phyloP scores from a whole-genome alignment of 2,888 invertebrate genomes.

The Ormia ochracea region DNA sequence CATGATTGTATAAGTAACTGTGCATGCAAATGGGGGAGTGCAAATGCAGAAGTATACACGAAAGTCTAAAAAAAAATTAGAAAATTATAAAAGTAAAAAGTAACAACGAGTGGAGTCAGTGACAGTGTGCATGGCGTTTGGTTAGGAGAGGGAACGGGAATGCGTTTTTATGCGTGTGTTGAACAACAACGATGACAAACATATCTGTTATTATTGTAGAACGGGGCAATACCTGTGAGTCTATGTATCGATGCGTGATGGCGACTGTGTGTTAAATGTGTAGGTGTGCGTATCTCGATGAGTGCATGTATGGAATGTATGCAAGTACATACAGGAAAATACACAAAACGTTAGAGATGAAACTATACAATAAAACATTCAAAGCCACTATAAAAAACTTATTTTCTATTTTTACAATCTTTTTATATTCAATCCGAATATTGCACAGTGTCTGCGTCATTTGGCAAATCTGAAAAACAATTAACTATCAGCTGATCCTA shows the following conservation, averaged over 20 bases:
- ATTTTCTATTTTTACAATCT: slow-evolving; percentile 34
- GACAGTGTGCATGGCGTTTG: neutral
- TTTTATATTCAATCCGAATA: slow-evolving; percentile 12
- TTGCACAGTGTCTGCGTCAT: slow-evolving; percentile 12
- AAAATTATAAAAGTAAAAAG: slow-evolving; percentile 19
- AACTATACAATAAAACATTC: slow-evolving; percentile 50
- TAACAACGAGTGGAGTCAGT: slow-evolving; percentile 11
- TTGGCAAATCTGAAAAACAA: neutral
- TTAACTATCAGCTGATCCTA: too few species aligned
- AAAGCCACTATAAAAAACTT: slow-evolving; percentile 47
- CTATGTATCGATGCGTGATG: neutral
- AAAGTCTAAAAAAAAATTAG: too few species aligned
- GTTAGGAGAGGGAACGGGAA: neutral
- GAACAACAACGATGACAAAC: slow-evolving; percentile 57
- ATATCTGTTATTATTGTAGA: slow-evolving; percentile 55
- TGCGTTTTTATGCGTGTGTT: slow-evolving; percentile 58
- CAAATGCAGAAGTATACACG: slow-evolving; percentile 33
- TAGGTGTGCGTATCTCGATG: neutral
- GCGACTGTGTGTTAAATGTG: neutral
- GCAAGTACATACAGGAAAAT: slow-evolving; percentile 39
- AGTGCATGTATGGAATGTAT: neutral
- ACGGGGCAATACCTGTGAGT: too few species aligned
- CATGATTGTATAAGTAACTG: neutral
- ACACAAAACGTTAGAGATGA: slow-evolving; percentile 55
- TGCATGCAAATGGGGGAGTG: slow-evolving; percentile 29